These are phyloP conservation scores for Sphenopsis melanotis DNA, from an alignment of 2,797 vertebrate species.

Conservation along the genomic window DNA sequence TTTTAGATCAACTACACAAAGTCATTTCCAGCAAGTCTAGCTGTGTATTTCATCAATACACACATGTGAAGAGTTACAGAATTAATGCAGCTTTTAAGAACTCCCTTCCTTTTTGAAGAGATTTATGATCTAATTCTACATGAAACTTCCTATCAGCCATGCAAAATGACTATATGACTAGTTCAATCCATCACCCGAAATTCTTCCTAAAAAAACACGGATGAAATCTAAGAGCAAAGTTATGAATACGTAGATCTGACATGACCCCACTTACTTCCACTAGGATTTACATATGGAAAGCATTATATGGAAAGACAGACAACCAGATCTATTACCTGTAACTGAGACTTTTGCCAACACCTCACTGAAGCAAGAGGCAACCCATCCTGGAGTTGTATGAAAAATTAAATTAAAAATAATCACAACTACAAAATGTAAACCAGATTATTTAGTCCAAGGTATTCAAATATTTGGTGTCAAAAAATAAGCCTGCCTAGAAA, in stretches of 20 bases:
- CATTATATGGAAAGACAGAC: background rate
- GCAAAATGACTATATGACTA: background rate
- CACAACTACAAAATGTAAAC: background rate
- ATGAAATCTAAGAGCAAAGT: background rate
- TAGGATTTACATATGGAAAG: background rate
- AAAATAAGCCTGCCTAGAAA: background rate
- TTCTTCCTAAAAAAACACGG: background rate
- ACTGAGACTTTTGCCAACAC: background rate
- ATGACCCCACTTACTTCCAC: background rate
- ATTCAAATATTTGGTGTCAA: background rate
- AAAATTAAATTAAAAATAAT: background rate
- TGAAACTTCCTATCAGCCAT: background rate
- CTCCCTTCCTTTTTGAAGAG: background rate
- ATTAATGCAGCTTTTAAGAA: background rate
- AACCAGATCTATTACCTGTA: background rate
- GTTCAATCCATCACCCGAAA: background rate
- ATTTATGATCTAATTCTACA: background rate
- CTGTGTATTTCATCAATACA: background rate
- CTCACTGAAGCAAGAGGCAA: background rate
- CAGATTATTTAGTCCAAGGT: background rate
- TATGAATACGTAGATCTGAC: background rate
- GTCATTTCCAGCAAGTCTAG: background rate
- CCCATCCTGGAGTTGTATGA: background rate
- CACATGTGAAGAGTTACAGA: background rate
- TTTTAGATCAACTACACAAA: background rate